Base-by-base conservation (phyloP, 2,888 invertebrate genomes). In the Keiferia lycopersicella region DNA sequence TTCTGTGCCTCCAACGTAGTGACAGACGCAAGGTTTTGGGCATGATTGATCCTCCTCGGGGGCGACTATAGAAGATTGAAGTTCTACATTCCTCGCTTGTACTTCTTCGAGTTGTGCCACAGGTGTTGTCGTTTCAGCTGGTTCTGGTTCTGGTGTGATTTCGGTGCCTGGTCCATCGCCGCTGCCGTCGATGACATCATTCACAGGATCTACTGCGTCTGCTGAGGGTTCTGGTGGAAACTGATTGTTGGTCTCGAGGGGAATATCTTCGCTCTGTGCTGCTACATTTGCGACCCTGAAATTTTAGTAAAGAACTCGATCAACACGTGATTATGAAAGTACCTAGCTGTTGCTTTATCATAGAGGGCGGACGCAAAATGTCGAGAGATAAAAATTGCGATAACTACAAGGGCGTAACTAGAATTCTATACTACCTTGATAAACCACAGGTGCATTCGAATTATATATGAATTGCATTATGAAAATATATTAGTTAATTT, bases 331-430 rank as follows among this genome's bases (percentile, higher is more conserved):
- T 76, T 77, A 78, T 82, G 78, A 72, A 77, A 73, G 71, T 74
- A 75, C 76, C 69, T 22, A n/a, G n/a, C 45, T 71, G 70, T 65
- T 71, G 67, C 73, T 82, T 86, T 88, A 88, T 89, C 87, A 69
- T 76, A 75, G 78, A 72, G 77, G 80, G 77, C 78, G 88, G 87
- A 88, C 87, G 86, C 80, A 82, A 79, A 83, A 81, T 82, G 75
- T 79, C 79, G 80, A 75, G 67, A 80, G 87, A 88, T 88, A 89
- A 88, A 83, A 82, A 77, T 77, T 70, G 76, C 81, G 88, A 89
- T 88, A 89, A 76, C 77, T 78, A 75, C 75, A 84, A 85, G 86
- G 86, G 84, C 84, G 80, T 80, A 77, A 77, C 79, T 76, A 70
- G 73, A 66, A 71, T 72, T 69, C 67, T 66, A 62, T 71, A 60